Conservation (phyloP, 2,113 vertebrate genomes). For the Aphyosemion australe region DNA sequence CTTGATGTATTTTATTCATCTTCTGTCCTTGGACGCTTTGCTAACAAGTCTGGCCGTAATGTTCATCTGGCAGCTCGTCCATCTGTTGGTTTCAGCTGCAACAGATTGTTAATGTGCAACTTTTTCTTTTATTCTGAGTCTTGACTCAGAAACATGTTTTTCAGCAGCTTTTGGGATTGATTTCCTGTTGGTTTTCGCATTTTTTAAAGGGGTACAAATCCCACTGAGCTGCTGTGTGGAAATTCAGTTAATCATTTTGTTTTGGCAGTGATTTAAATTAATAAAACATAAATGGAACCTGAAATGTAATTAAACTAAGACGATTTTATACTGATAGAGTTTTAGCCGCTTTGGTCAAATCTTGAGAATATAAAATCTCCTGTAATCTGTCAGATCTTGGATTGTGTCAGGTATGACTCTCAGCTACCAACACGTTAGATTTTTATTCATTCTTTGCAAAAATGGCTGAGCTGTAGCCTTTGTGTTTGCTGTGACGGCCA, state of each 20-base stretch:
- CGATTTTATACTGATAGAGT: no score
- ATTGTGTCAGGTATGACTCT: no score
- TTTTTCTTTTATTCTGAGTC: slow-evolving; percentile 26
- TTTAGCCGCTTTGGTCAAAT: no score
- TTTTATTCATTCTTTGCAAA: no score
- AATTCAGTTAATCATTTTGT: neutral
- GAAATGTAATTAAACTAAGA: no score
- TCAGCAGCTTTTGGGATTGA: neutral
- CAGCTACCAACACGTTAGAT: no score
- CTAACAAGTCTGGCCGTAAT: slow-evolving; percentile 31
- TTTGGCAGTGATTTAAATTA: no score
- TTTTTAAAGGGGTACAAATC: slow-evolving; percentile 6
- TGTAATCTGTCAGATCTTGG: no score
- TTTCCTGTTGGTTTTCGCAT: neutral
- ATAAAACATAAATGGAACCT: no score
- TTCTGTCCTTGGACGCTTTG: slow-evolving; percentile 25
- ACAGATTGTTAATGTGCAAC: slow-evolving; percentile 48
- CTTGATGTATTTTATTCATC: slow-evolving; percentile 31
- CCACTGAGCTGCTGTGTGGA: neutral
- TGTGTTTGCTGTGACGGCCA: no score
- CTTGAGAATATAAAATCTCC: no score
- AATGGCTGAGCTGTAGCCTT: no score
- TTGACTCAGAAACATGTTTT: neutral
- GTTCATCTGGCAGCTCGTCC: slow-evolving; percentile 29
- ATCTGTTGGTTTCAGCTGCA: slow-evolving; percentile 35